A percentile compares a stretch with the other conserved stretches of the same genome.
Evolutionary conservation across 2,797 vertebrate species (phyloP).

Genomic region (Pangasius sanitwongsei): DNA sequence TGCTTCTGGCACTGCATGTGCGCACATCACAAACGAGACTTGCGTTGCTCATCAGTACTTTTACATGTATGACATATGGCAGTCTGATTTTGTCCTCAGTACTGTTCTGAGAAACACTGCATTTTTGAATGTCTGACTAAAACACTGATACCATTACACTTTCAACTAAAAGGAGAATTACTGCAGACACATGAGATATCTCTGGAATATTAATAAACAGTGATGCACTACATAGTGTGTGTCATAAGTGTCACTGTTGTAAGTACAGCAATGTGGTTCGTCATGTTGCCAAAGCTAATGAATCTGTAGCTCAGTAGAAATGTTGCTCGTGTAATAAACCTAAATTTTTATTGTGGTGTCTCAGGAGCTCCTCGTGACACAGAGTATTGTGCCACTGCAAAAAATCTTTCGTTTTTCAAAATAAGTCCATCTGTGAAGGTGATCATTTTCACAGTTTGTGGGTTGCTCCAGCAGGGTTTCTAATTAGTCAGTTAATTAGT

Average conservation of each 20-base stretch:
- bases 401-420: neutral
- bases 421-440: neutral
- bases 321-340: neutral
- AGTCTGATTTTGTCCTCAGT: neutral
- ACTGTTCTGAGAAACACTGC: neutral
- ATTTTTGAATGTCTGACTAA: too few relatives aligned
- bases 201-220: neutral
- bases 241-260: neutral
- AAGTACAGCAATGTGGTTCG: neutral
- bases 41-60: neutral
- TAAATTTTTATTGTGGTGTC: neutral
- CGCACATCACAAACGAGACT: too few relatives aligned
- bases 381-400: neutral
- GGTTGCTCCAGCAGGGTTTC: neutral
- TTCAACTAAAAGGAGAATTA: neutral
- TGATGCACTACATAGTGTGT: too few relatives aligned
- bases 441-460: neutral
- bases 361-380: neutral
- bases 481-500: neutral
- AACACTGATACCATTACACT: neutral
- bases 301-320: neutral
- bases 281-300: neutral
- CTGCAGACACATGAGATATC: neutral
- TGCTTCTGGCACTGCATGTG: constrained; percentile 34
- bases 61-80: neutral